A percentile compares a stretch with the other conserved stretches of the same genome.
phyloP scores from a whole-genome alignment of 2,113 vertebrate species.

The Chaetorhynchus papuensis region DNA sequence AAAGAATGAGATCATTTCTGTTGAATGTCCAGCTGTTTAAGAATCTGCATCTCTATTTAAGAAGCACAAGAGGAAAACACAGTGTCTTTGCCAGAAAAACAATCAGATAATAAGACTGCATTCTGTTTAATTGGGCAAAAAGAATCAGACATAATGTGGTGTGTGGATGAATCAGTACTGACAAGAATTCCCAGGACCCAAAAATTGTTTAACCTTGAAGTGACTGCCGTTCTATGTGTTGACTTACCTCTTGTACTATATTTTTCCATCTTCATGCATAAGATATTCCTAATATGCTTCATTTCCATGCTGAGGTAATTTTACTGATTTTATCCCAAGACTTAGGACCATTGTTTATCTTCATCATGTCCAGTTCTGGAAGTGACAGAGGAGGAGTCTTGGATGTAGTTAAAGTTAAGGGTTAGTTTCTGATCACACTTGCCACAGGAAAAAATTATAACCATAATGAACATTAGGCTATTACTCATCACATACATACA shows the following conservation, averaged over 20 bases:
- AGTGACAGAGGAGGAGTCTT: not conserved
- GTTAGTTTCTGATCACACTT: not conserved
- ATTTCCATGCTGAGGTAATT: not conserved
- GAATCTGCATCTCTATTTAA: conserved; percentile 17
- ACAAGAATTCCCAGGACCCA: not conserved
- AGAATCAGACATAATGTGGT: not conserved
- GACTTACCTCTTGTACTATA: not conserved
- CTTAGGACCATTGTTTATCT: not conserved
- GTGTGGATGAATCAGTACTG: not conserved
- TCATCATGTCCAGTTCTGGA: not conserved
- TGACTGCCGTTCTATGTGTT: not conserved
- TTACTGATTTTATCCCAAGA: not conserved
- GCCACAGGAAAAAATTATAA: not conserved
- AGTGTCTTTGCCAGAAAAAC: not conserved
- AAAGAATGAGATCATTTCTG: conserved; percentile 42
- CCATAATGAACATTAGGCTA: not conserved
- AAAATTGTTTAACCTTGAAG: not conserved
- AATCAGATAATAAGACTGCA: not conserved
- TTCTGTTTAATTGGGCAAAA: not conserved
- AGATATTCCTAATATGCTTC: not conserved
- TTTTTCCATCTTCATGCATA: not conserved
- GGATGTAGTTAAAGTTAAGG: not conserved
- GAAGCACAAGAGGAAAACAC: conserved; percentile 1
- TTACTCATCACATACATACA: too few relatives aligned
- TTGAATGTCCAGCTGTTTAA: conserved; percentile 9